Conservation (phyloP, 2,888 invertebrate genomes). For the Mythimna pallens region DNA sequence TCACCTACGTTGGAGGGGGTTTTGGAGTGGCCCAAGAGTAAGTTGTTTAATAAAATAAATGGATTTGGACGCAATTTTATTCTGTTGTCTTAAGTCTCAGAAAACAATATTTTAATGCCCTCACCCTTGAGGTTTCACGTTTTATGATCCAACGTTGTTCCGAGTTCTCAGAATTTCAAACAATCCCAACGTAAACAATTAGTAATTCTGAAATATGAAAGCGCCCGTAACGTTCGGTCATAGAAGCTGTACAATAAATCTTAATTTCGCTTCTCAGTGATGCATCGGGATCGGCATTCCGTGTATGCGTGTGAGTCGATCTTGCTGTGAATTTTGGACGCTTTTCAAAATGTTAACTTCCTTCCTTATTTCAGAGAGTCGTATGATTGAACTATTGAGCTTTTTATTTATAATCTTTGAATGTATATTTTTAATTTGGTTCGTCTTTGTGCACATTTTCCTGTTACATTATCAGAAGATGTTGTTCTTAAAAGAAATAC, state of each 20-base stretch:
- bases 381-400: conserved; percentile 36
- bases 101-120: conserved; percentile 18
- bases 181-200: conserved; percentile 56
- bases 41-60: conserved; percentile 40
- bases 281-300: conserved; percentile 55
- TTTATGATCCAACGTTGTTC: conserved; percentile 28
- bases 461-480: conserved; percentile 4
- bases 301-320: conserved; percentile 59
- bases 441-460: background rate
- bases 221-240: conserved; percentile 29
- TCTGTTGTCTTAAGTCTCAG: conserved; percentile 1
- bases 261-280: conserved; percentile 54
- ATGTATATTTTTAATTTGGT: conserved; percentile 8
- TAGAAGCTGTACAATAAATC: conserved; percentile 53
- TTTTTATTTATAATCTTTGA: conserved; percentile 23
- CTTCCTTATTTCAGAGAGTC: conserved; percentile 61
- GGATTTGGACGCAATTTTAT: conserved; percentile 14
- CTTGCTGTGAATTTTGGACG: conserved; percentile 58
- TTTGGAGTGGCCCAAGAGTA: conserved; percentile 54
- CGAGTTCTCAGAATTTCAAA: conserved; percentile 47
- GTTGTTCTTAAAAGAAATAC: background rate
- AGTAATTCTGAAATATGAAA: conserved; percentile 56
- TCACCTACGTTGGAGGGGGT: conserved; percentile 51
- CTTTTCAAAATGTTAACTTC: conserved; percentile 61
- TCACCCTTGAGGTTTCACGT: conserved; percentile 38